These are phyloP conservation scores for Menidia beryllina DNA, from an alignment of 2,113 vertebrate species.

Conservation along the genomic window DNA sequence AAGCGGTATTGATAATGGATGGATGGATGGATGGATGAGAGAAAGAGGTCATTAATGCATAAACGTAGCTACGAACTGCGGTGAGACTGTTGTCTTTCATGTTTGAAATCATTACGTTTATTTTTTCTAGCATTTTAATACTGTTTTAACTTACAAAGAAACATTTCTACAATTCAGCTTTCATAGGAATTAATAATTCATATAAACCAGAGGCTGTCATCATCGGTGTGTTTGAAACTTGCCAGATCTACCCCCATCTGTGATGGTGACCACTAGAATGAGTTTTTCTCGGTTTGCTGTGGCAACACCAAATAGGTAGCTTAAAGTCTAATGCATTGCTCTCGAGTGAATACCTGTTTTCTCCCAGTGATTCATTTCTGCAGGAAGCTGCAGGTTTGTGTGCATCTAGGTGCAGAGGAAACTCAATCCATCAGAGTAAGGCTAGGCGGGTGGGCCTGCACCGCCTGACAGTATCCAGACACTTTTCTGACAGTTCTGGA, in stretches of 20 bases:
- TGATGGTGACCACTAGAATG: constrained; percentile 42
- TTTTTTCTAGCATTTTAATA: background rate
- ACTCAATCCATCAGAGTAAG: constrained; percentile 72
- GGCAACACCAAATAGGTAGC: constrained; percentile 50
- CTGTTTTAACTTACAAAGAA: background rate
- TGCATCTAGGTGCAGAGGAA: constrained; percentile 67
- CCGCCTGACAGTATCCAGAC: constrained; percentile 72
- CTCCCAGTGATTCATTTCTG: constrained; percentile 60
- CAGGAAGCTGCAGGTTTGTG: constrained; percentile 69
- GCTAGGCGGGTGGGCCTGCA: constrained; percentile 74
- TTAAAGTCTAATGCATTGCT: constrained; percentile 63
- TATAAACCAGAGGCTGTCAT: no score
- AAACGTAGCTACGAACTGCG: background rate
- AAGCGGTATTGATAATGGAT: no score
- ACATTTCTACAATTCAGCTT: no score
- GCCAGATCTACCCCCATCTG: constrained; percentile 26
- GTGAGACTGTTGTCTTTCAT: background rate
- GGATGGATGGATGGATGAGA: no score
- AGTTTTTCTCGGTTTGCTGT: background rate
- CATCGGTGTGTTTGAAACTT: constrained; percentile 28
- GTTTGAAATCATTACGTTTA: background rate
- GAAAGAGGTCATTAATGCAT: background rate
- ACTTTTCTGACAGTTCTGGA: constrained; percentile 58
- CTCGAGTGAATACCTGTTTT: constrained; percentile 64
- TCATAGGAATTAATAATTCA: no score